A percentile compares a stretch with the other conserved stretches of the same genome.
phyloP scores from a whole-genome alignment of 2,888 invertebrate genomes.

The Troilus luridus region DNA sequence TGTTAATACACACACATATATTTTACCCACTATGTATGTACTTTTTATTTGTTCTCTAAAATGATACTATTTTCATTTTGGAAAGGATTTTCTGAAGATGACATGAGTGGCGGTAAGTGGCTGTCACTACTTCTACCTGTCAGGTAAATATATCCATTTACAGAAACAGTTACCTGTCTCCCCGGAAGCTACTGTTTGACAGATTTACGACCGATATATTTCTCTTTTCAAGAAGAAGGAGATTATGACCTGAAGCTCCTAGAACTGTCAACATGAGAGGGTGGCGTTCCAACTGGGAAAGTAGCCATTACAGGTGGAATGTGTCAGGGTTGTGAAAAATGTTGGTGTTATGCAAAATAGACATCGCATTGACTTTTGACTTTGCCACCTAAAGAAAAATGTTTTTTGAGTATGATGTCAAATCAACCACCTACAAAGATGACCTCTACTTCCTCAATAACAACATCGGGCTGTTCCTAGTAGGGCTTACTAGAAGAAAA shows the following conservation, averaged over 20 bases:
- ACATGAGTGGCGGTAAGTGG: background rate
- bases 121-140: background rate
- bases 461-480: too few relatives aligned
- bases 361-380: background rate
- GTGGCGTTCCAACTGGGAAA: background rate
- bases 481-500: too few relatives aligned
- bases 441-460: too few relatives aligned
- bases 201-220: conserved; percentile 7
- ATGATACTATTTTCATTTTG: background rate
- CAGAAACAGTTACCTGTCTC: background rate
- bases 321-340: background rate
- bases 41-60: background rate
- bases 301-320: background rate
- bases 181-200: background rate
- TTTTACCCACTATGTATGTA: background rate
- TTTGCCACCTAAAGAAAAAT: background rate
- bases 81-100: background rate
- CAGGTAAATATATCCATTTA: conserved; percentile 26
- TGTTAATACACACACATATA: too few relatives aligned
- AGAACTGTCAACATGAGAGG: background rate
- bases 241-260: background rate
- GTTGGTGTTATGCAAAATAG: background rate
- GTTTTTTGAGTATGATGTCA: too few relatives aligned
- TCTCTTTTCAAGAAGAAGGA: background rate
- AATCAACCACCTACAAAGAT: too few relatives aligned